These are phyloP conservation scores for Spisula subtruncata DNA, from an alignment of 2,888 invertebrate species.

Conservation along the genomic window DNA sequence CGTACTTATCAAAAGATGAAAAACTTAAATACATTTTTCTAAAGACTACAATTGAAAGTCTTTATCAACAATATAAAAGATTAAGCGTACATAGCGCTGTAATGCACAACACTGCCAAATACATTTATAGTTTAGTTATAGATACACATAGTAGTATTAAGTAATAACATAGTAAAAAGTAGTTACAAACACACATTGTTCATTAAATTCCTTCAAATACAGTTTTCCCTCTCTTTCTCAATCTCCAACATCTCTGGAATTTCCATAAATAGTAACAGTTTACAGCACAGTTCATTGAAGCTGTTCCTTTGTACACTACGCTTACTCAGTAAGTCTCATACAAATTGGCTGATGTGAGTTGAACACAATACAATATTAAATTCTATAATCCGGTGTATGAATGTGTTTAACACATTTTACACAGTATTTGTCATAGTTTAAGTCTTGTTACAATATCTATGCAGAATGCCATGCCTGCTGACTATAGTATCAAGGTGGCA, in stretches of 20 bases:
- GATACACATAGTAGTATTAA: constrained; percentile 8
- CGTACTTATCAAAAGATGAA: constrained; percentile 20
- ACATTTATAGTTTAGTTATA: constrained; percentile 9
- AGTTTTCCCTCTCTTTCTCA: background rate
- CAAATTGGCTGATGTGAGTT: constrained; percentile 46
- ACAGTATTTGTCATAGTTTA: constrained; percentile 39
- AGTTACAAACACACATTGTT: constrained; percentile 20
- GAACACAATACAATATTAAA: constrained; percentile 43
- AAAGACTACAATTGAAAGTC: constrained; percentile 25
- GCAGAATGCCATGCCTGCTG: constrained; percentile 48
- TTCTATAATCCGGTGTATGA: constrained; percentile 26
- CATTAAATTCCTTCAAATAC: background rate
- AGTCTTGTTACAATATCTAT: constrained; percentile 30
- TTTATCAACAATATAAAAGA: constrained; percentile 23
- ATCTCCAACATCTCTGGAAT: background rate
- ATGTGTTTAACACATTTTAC: constrained; percentile 49
- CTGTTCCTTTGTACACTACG: constrained; percentile 28
- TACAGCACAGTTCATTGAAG: constrained; percentile 26
- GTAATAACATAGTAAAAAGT: constrained; percentile 21
- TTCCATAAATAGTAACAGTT: constrained; percentile 12
- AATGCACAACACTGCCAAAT: constrained; percentile 25
- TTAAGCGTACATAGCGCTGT: constrained; percentile 23
- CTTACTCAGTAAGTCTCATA: constrained; percentile 48
- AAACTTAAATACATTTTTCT: constrained; percentile 22
- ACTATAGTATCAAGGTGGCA: constrained; percentile 38